Conservation (phyloP, 2,888 invertebrate species). For the Magallana nippona region DNA sequence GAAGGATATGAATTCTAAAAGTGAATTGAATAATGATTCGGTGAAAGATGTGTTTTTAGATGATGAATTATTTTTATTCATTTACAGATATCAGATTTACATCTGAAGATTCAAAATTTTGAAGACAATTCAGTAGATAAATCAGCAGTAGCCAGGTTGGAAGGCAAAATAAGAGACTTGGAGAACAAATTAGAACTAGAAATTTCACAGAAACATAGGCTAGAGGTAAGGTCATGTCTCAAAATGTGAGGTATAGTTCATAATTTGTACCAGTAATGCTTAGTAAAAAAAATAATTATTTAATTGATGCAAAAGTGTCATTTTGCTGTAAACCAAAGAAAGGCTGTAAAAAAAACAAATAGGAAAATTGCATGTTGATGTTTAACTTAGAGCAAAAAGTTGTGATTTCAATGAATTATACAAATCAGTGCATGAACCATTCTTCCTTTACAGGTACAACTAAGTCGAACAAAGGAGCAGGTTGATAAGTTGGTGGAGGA, state of each 20-base stretch:
- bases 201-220: slow-evolving; percentile 90
- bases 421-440: not conserved
- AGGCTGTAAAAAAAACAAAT: too few relatives aligned
- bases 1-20: too few relatives aligned
- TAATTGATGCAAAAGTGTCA: too few relatives aligned
- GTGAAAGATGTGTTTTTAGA: too few relatives aligned
- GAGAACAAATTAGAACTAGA: slow-evolving; percentile 95
- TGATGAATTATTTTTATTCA: too few relatives aligned
- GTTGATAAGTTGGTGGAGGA: slow-evolving; percentile 88
- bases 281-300: not conserved
- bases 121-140: slow-evolving; percentile 81
- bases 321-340: too few relatives aligned
- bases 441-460: slow-evolving; percentile 81
- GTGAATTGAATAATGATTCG: too few relatives aligned
- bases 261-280: not conserved
- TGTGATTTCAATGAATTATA: too few relatives aligned
- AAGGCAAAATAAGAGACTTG: slow-evolving; percentile 92
- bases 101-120: slow-evolving; percentile 87
- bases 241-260: not conserved
- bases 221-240: slow-evolving; percentile 84
- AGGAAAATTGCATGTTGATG: too few relatives aligned
- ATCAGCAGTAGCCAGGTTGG: slow-evolving; percentile 87
- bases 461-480: slow-evolving; percentile 86
- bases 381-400: too few relatives aligned
- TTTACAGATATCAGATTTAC: slow-evolving; percentile 86